Evolutionary conservation across 2,888 invertebrate genomes (phyloP).

Genomic region (Diadegma fenestrale): DNA sequence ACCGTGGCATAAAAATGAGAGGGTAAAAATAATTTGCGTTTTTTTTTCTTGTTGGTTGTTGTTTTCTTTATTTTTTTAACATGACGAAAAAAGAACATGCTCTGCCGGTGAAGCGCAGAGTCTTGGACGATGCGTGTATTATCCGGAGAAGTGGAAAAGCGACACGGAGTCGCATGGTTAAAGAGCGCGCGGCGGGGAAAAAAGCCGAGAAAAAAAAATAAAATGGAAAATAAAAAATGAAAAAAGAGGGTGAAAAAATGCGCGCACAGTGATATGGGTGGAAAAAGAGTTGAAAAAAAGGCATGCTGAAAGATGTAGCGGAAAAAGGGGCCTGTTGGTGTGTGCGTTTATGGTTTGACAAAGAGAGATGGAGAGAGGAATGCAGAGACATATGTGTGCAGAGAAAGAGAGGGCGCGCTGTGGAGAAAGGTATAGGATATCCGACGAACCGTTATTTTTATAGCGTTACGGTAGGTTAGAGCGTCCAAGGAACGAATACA

Average conservation of each 20-base stretch:
- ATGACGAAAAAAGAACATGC: constrained; percentile 20
- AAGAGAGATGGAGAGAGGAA: constrained; percentile 63
- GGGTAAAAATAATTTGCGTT: not conserved
- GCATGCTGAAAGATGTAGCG: constrained; percentile 46
- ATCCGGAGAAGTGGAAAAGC: constrained; percentile 67
- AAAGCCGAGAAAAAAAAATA: constrained; percentile 35
- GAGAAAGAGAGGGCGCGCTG: constrained; percentile 9
- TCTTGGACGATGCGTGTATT: constrained; percentile 45
- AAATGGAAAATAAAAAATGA: constrained; percentile 48
- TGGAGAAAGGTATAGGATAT: constrained; percentile 63
- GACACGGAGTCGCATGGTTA: constrained; percentile 50
- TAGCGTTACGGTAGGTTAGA: constrained; percentile 84
- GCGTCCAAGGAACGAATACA: constrained; percentile 66
- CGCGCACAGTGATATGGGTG: constrained; percentile 67
- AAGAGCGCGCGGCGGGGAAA: constrained; percentile 48
- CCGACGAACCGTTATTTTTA: constrained; percentile 81
- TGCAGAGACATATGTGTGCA: not conserved
- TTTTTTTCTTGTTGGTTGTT: not conserved
- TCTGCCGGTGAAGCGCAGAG: constrained; percentile 38
- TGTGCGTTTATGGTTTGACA: constrained; percentile 60
- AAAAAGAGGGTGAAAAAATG: constrained; percentile 63
- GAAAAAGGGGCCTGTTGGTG: constrained; percentile 52
- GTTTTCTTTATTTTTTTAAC: not conserved
- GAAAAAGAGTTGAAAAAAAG: constrained; percentile 58
- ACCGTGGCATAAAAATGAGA: not conserved